These are phyloP conservation scores for Galerucella pusilla DNA, from an alignment of 2,888 invertebrate species.

Conservation along the genomic window DNA sequence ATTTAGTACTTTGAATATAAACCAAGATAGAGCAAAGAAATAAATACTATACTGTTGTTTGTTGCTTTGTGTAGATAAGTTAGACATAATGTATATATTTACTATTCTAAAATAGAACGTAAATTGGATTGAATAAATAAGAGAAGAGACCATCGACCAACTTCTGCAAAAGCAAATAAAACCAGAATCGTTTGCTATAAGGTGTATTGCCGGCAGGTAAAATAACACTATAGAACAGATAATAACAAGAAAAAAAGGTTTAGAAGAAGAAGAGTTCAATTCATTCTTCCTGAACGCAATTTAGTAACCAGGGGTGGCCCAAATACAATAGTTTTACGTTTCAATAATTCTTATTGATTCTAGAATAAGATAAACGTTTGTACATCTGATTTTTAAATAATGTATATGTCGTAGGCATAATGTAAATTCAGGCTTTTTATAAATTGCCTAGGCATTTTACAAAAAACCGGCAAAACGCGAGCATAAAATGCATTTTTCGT, in stretches of 20 bases:
- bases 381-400: no score
- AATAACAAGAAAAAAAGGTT: constrained; percentile 33
- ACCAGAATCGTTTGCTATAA: constrained; percentile 29
- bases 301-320: constrained; percentile 2
- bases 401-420: no score
- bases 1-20: no score
- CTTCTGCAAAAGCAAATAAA: constrained; percentile 34
- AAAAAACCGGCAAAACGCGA: no score
- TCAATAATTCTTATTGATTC: no score
- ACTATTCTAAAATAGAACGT: constrained; percentile 1
- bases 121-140: constrained; percentile 11
- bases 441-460: no score
- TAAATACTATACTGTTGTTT: background rate
- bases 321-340: no score
- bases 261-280: constrained; percentile 34
- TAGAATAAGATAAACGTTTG: no score
- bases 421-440: no score
- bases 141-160: constrained; percentile 6
- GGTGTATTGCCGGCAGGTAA: constrained; percentile 31
- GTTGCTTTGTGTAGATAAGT: constrained; percentile 2
- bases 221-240: constrained; percentile 34
- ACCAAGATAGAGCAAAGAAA: background rate
- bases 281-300: constrained; percentile 43
- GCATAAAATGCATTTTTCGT: no score
- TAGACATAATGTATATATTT: background rate